Base-by-base conservation (phyloP, 1,140 invertebrate species). In the Protaetia brevitarsis region DNA sequence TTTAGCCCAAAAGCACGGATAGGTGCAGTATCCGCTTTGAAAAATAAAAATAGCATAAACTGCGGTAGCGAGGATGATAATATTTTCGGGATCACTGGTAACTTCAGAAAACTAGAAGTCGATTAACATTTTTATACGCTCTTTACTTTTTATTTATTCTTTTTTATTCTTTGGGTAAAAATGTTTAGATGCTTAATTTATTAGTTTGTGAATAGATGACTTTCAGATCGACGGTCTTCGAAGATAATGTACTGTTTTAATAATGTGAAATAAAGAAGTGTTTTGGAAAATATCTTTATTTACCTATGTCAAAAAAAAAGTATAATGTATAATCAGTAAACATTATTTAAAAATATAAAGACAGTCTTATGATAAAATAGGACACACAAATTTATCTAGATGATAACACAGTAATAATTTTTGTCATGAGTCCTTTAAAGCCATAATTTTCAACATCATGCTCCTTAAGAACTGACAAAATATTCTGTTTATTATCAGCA, bases 31-130 rank as follows among this genome's bases (percentile, higher is more conserved):
- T 89, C 88, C 0, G 89, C 89, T 0, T 70, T 88, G 26, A 84
- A 72, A 70, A 45, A 45, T 19, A 83, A 82, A 65, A 78, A 8
- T 73, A 69, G 76, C 0, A 82, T 83, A 64, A 83, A 82, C 1
- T 85, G 84, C 69, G 82, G 83, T 0, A 81, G 81, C 16, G 82
- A 84, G 37, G 82, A 80, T 10, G 87, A 89, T 71, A 83, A 86
- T 1, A 84, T 89, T 76, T 80, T 85, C 68, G 88, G 88, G 1
- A 82, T 90, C 36, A 87, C 84, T 5, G 89, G 90, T 45, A 91
- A 89, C 71, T 92, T 92, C 77, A 82, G 89, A 63, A 90, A 91
- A 78, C 82, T 91, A 56, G 88, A 91, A 82, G 88, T 92, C 8
- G 90, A 92, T 65, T 63, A 63, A 37, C 4, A n/a, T 37, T 37